These are phyloP conservation scores for Acipenser transmontanus DNA, from an alignment of 2,797 vertebrate genomes.

Conservation along the genomic window DNA sequence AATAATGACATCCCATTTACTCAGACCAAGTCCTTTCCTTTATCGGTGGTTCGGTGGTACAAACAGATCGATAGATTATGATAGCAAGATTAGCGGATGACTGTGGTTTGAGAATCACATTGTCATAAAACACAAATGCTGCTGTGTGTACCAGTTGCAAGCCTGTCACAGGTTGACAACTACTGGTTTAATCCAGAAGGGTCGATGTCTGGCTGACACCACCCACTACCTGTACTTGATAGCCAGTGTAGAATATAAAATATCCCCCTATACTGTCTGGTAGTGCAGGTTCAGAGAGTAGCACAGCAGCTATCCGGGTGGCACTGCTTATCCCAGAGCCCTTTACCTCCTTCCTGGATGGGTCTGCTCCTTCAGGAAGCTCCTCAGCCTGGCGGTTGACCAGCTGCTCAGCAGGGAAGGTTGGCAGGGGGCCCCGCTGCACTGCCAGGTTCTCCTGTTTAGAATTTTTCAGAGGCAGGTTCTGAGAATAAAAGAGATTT, in stretches of 20 bases:
- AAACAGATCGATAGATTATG: no score
- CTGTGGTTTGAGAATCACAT: no score
- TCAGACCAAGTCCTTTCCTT: no score
- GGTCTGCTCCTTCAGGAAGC: conserved; percentile 65
- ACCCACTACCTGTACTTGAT: neutral
- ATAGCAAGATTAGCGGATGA: no score
- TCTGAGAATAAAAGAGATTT: conserved; percentile 23
- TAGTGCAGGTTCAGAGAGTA: neutral
- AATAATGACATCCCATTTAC: no score
- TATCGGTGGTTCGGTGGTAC: no score
- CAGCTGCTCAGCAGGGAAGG: conserved; percentile 57
- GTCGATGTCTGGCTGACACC: no score
- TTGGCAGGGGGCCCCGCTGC: conserved; percentile 29
- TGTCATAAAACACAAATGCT: no score
- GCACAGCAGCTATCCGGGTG: neutral
- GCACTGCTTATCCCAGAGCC: neutral
- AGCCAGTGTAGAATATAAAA: neutral
- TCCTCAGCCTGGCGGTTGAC: conserved; percentile 54
- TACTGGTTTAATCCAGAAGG: no score
- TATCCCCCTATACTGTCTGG: no score
- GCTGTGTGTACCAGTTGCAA: no score
- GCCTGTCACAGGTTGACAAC: no score
- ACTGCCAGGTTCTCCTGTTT: conserved; percentile 13
- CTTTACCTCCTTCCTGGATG: conserved; percentile 72
- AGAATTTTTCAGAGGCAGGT: conserved; percentile 22